Evolutionary conservation across 2,797 vertebrate genomes (phyloP), one percentile per base, ranked within the genome.

Genomic region (Rhinoraja longicauda): DNA sequence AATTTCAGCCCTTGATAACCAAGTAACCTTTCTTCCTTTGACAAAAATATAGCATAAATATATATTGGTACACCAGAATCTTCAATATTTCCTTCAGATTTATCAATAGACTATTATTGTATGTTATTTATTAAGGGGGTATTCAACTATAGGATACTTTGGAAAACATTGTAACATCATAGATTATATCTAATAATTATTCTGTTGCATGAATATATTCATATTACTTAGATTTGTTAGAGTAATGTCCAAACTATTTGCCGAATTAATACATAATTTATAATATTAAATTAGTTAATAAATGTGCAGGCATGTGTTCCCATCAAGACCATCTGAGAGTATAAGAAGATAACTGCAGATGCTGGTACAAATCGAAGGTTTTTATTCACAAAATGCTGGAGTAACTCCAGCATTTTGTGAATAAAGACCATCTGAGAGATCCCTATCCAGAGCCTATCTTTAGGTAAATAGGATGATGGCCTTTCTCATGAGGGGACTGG

Each of bases 11-110:
- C 9, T 93, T 93, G 64, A 21, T 78, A 86, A 64, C 24, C 76
- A 93, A 67, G 19, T 64, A 72, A 93, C 93, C 13, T n/a, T 93
- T 94, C 94, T 94, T 32, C 17, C 93, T 26, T 67, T 93, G 92
- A 15, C 0, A 93, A 36, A 12, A 32, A 94, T 53, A 45, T 32
- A 93, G 19, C 77, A 32, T 7, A 91, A 72, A 91, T 72, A 36
- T 64, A 73, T 73, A 91, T 73, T 91, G 21, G 10, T 53, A 39
- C 67, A 26, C 45, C 70, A 17, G 72, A 91, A 36, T 91, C 67
- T 73, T 36, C 70, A 64, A 90, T 73, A 45, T 91, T 36, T 72
- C 39, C 32, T 70, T 91, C 36, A 45, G 64, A 53, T 73, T 91
- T 91, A 90, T 67, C 36, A 72, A 26, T 64, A 53, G 57, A 92